Evolutionary conservation across 2,797 vertebrate genomes (phyloP).

Genomic region (Myotis findleyi): DNA sequence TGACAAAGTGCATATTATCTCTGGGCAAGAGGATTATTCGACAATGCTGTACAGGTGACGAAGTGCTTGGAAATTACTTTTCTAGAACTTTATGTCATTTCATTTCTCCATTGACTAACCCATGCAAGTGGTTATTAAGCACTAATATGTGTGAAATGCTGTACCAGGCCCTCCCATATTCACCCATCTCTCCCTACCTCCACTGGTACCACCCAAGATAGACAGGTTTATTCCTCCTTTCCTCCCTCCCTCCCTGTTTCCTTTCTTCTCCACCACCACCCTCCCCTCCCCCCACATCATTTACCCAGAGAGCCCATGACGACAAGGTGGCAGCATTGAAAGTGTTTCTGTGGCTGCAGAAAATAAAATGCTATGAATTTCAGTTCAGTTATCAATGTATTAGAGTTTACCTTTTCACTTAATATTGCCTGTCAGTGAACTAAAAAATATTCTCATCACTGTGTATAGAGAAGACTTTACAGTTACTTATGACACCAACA

Average conservation of each 20-base stretch:
- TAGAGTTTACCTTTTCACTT: conserved; percentile 65
- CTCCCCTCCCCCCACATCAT: neutral
- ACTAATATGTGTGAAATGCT: neutral
- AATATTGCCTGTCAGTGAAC: conserved; percentile 76
- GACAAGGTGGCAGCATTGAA: conserved; percentile 65
- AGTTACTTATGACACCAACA: conserved; percentile 23
- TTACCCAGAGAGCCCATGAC: conserved; percentile 45
- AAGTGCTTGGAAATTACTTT: neutral
- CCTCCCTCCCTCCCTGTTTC: no score
- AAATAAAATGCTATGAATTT: conserved; percentile 81
- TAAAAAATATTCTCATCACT: conserved; percentile 46
- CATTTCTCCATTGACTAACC: neutral
- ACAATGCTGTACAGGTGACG: neutral
- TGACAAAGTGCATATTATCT: neutral
- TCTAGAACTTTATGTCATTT: neutral
- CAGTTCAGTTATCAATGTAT: conserved; percentile 82
- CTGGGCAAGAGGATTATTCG: neutral
- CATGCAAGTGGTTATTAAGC: neutral
- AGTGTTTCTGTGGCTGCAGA: conserved; percentile 70
- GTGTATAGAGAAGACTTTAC: conserved; percentile 40
- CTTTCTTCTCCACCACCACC: fast-evolving
- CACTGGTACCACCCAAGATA: neutral
- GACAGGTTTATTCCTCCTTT: neutral
- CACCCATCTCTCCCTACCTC: neutral
- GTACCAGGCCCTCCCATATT: neutral